Base-by-base conservation (phyloP, 2,113 vertebrate species). In the Pachyramphus minor region DNA sequence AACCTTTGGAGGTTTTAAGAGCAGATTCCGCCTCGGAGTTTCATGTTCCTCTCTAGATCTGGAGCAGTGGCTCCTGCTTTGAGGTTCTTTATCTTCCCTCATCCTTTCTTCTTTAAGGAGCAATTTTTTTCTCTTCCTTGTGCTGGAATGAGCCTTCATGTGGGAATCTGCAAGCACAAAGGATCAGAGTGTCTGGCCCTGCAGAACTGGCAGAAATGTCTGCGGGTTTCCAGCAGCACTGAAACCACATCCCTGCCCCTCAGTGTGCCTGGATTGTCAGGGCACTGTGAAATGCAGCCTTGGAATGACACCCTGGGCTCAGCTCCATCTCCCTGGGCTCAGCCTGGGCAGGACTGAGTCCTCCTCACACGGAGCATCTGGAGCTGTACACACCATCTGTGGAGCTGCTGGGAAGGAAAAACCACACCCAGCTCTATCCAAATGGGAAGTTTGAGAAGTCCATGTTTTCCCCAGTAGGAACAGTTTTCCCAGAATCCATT, bases 71-170 rank as follows among this genome's bases (percentile, higher is more conserved):
- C 55, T 50, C 74, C 41, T 44, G 74, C 95, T 98, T 97, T 97
- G 91, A 98, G 96, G 93, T 47, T 95, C 90, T 96, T 97, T 94
- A 44, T 92, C 91, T 95, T 58, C 14, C 50, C 76, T 83, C 90
- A 80, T 79, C 91, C 89, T 97, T 97, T 96, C 77, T 97, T 97
- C 95, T 95, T 89, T 87, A 83, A 96, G 96, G 62, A 96, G 94
- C 44, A 35, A 55, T 30, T 87, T 95, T 87, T 95, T 89, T 87
- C 80, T 95, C 77, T 77, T 96, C 74, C 89, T 84, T 37, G 42
- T 59, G 81, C 91, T 39, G 88, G 92, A 50, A 53, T 37, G 14
- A 21, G 87, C 81, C 93, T 97, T 96, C 66, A 69, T 42, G 41
- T 37, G 79, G 94, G 16, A 73, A 67, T 67, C 86, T 93, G 90